These are phyloP conservation scores for Aldabrachelys gigantea DNA, from an alignment of 2,113 vertebrate species.

Conservation along the genomic window DNA sequence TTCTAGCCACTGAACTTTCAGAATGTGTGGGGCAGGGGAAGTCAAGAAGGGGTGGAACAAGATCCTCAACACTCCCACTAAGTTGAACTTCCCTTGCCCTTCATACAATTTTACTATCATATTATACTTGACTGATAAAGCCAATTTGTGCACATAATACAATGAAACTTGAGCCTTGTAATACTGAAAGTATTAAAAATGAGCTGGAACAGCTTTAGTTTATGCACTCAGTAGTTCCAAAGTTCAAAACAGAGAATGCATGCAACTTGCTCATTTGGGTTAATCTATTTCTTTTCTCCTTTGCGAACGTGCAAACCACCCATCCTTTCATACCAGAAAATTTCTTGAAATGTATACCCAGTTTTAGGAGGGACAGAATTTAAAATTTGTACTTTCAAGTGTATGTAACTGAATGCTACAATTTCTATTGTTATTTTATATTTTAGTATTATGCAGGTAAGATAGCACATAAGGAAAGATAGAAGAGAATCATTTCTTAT, in stretches of 20 bases:
- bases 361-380: neutral
- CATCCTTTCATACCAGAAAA: neutral
- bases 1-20: neutral
- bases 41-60: neutral
- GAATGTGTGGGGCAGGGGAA: neutral
- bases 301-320: neutral
- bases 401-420: neutral
- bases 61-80: neutral
- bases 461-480: neutral
- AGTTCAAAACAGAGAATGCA: neutral
- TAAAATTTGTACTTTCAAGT: neutral
- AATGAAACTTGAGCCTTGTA: neutral
- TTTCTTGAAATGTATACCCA: neutral
- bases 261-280: neutral
- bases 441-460: neutral
- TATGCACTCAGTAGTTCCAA: neutral
- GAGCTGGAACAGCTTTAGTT: neutral
- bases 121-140: neutral
- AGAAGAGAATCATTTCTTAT: neutral
- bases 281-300: neutral
- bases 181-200: rapidly evolving
- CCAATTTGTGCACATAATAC: neutral
- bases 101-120: neutral
- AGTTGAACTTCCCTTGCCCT: neutral
- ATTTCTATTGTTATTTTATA: neutral